These are phyloP conservation scores for Caenorhabditis sp. DNA, from an alignment of 2,888 invertebrate genomes.

Conservation along the genomic window DNA sequence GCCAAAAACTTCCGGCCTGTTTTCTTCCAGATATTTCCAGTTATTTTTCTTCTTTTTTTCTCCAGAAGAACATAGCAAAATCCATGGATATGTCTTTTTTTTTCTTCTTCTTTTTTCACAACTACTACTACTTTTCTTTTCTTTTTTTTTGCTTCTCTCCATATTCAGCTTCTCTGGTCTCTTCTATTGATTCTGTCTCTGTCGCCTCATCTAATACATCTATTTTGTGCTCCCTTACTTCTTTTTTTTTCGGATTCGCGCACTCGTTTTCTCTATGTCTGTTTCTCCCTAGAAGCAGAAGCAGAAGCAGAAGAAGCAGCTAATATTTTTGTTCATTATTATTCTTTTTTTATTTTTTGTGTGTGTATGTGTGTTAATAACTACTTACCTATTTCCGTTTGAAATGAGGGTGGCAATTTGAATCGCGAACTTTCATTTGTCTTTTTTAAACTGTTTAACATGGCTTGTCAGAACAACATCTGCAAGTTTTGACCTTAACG, in stretches of 20 bases:
- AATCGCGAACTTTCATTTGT: no score
- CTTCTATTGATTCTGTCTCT: conserved; percentile 4
- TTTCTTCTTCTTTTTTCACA: not conserved
- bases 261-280: conserved; percentile 4
- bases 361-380: conserved; percentile 1
- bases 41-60: not conserved
- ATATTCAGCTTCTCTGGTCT: conserved; percentile 3
- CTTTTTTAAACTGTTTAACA: no score
- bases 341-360: conserved; percentile 3
- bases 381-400: not conserved
- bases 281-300: not conserved
- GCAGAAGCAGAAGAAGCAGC: not conserved
- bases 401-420: not conserved
- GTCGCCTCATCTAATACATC: conserved; percentile 2
- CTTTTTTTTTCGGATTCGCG: conserved; percentile 3
- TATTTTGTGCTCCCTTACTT: not conserved
- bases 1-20: not conserved
- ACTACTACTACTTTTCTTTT: conserved; percentile 4
- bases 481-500: no score
- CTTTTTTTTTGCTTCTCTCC: conserved; percentile 1
- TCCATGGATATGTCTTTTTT: not conserved
- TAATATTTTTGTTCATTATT: conserved; percentile 6
- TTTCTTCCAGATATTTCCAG: not conserved
- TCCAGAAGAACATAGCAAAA: conserved; percentile 5
- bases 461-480: no score